phyloP scores from a whole-genome alignment of 1,140 invertebrate genomes.

The Rhagoletis pomonella region DNA sequence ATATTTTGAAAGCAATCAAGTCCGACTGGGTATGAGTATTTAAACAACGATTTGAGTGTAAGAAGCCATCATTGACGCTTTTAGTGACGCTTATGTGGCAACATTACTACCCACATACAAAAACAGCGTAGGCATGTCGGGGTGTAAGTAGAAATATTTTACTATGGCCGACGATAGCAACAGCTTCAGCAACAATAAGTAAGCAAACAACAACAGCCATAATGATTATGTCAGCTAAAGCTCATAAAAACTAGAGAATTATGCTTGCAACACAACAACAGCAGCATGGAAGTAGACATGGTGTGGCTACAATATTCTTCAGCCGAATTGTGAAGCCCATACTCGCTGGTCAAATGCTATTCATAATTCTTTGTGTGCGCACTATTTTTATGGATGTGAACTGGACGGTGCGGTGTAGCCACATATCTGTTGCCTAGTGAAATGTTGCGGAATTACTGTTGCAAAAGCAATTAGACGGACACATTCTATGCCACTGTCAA shows the following conservation, averaged over 20 bases:
- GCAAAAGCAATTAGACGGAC: neutral
- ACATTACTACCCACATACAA: too few relatives aligned
- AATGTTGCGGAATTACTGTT: neutral
- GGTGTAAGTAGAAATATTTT: too few relatives aligned
- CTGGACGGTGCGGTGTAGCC: neutral
- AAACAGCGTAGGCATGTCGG: too few relatives aligned
- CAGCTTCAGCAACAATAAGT: neutral
- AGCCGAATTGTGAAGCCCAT: too few relatives aligned
- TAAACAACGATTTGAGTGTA: neutral
- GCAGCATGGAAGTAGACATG: neutral
- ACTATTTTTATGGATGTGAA: neutral
- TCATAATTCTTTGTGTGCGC: neutral
- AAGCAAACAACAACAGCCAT: neutral
- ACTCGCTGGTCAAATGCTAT: neutral
- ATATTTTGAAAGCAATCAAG: too few relatives aligned
- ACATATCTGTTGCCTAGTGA: neutral
- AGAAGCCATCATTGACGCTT: neutral
- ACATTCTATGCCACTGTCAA: too few relatives aligned
- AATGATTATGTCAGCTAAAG: slow-evolving; percentile 15
- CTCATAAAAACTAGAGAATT: slow-evolving; percentile 30
- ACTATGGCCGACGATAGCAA: neutral
- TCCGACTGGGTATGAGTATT: too few relatives aligned
- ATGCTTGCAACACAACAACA: neutral
- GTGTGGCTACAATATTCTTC: too few relatives aligned
- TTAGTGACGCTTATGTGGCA: neutral